Evolutionary conservation across 1,140 invertebrate species (phyloP).

Genomic region (Octopus sinensis): DNA sequence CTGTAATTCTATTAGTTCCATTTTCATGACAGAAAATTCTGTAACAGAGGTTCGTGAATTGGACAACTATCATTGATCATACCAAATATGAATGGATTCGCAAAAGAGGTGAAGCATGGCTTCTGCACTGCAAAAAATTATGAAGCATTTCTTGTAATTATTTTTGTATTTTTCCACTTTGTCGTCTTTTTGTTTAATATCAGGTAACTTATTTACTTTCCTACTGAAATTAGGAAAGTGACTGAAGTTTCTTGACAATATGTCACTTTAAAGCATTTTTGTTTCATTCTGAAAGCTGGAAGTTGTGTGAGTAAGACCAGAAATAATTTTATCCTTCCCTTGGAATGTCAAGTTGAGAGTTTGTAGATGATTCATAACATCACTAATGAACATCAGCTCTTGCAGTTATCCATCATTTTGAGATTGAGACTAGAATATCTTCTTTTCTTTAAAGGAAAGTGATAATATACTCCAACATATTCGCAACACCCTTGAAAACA

Average conservation of each 20-base stretch:
- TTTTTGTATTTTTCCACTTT: background rate
- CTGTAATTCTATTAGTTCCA: background rate
- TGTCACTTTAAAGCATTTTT: background rate
- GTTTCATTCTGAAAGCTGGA: background rate
- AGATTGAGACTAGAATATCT: background rate
- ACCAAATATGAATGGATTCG: background rate
- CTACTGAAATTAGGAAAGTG: slow-evolving; percentile 1
- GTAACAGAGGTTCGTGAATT: slow-evolving; percentile 5
- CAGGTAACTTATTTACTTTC: background rate
- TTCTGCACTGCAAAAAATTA: background rate
- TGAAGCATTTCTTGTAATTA: slow-evolving; percentile 8
- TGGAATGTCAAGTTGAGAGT: slow-evolving; percentile 3
- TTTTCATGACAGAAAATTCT: slow-evolving; percentile 7
- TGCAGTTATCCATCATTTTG: background rate
- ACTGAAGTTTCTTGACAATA: slow-evolving; percentile 10
- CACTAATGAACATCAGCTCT: background rate
- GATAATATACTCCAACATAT: background rate
- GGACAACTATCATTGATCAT: slow-evolving; percentile 1
- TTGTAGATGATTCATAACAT: background rate
- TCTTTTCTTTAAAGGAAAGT: slow-evolving; percentile 4
- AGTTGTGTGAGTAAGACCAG: background rate
- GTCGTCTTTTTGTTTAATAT: background rate
- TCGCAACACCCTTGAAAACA: background rate
- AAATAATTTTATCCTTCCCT: slow-evolving; percentile 10
- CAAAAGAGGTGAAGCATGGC: background rate